Percentiles rank a stretch among this genome's conserved stretches.
Evolutionary conservation across 2,888 invertebrate genomes (phyloP).

Genomic region (Amphiduros pacificus): DNA sequence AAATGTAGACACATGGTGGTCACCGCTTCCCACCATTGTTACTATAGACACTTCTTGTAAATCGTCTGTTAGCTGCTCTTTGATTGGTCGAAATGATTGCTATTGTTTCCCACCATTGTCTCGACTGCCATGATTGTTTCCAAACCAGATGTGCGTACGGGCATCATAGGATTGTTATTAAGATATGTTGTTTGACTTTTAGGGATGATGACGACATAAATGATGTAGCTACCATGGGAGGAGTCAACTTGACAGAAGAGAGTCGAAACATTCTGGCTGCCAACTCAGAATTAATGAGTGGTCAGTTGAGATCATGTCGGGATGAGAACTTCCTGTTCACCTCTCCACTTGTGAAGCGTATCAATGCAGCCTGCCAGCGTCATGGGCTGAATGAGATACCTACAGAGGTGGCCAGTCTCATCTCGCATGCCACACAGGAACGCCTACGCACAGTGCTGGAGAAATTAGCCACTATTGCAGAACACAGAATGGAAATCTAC

Average conservation of each 20-base stretch:
- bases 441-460: constrained; percentile 86
- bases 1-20: no score
- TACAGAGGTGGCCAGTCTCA: constrained; percentile 81
- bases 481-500: constrained; percentile 90
- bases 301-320: constrained; percentile 80
- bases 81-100: no score
- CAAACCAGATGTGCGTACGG: no score
- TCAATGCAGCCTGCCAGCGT: constrained; percentile 72
- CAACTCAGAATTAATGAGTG: constrained; percentile 81
- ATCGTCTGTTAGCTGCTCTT: no score
- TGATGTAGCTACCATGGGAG: constrained; percentile 98
- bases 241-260: constrained; percentile 95
- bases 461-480: constrained; percentile 88
- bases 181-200: constrained; percentile 30
- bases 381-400: constrained; percentile 83
- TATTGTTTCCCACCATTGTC: no score
- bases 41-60: no score
- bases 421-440: constrained; percentile 94
- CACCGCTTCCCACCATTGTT: no score
- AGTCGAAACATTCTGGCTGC: constrained; percentile 88
- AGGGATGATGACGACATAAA: constrained; percentile 94
- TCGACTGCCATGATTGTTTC: no score
- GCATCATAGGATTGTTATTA: no score
- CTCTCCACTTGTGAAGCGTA: constrained; percentile 70
- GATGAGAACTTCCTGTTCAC: constrained; percentile 83